Conservation (phyloP, 2,888 invertebrate species). For the Leucania comma region DNA sequence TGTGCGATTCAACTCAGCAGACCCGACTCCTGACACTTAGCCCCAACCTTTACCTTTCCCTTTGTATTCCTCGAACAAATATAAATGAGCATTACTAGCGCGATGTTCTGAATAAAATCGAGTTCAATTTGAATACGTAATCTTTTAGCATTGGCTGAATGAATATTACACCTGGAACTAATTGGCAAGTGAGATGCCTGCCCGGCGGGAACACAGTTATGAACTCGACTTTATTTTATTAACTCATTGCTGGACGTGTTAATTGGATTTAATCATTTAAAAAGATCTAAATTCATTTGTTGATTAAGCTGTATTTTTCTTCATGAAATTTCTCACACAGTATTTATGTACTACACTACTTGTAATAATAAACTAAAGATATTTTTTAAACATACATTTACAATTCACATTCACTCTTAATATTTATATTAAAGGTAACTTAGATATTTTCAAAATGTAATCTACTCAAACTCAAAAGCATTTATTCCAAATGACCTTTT, state of each 20-base stretch:
- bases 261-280: slow-evolving; percentile 9
- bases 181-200: slow-evolving; percentile 6
- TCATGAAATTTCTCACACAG: neutral
- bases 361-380: too few species aligned
- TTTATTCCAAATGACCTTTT: too few species aligned
- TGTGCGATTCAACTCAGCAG: neutral
- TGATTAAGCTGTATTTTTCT: neutral
- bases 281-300: neutral
- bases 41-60: neutral
- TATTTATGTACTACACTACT: too few species aligned
- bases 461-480: too few species aligned
- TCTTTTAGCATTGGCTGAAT: slow-evolving; percentile 25
- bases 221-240: neutral
- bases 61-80: slow-evolving; percentile 12
- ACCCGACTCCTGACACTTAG: neutral
- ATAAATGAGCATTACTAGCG: slow-evolving; percentile 7
- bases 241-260: slow-evolving; percentile 6
- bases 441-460: too few species aligned
- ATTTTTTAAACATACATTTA: too few species aligned
- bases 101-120: slow-evolving; percentile 17
- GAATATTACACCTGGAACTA: slow-evolving; percentile 33
- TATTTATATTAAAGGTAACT: too few species aligned
- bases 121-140: slow-evolving; percentile 25
- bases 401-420: too few species aligned
- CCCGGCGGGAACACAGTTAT: neutral